Percentiles rank a stretch among this genome's conserved stretches.
Evolutionary conservation across 2,113 vertebrate species (phyloP).

Genomic region (Hystrix cristata): DNA sequence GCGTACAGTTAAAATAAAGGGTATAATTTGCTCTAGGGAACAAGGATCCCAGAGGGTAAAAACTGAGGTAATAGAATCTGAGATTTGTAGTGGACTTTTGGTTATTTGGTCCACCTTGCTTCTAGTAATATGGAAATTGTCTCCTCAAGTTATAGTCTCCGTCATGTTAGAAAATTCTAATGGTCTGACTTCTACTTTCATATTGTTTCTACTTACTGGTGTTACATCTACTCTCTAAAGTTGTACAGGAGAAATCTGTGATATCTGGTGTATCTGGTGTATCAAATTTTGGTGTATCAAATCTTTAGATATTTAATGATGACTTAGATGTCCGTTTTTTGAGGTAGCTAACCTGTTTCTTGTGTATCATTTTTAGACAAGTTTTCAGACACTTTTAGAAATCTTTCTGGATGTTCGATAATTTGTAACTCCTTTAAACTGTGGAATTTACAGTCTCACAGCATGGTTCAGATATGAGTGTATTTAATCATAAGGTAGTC

Average conservation of each 20-base stretch:
- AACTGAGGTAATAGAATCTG: conserved; percentile 16
- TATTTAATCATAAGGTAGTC: conserved; percentile 5
- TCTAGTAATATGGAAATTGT: not conserved
- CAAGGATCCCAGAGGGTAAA: not conserved
- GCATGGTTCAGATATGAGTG: conserved; percentile 23
- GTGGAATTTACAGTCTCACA: conserved; percentile 3
- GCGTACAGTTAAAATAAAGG: conserved; percentile 45
- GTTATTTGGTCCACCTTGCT: not conserved
- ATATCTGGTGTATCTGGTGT: not conserved
- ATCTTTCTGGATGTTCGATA: not conserved
- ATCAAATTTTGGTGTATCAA: not conserved
- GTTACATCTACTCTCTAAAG: conserved; percentile 20
- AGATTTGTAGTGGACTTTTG: conserved; percentile 46
- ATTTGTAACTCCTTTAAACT: conserved; percentile 57
- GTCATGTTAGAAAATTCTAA: not conserved
- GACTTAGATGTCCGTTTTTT: conserved; percentile 4
- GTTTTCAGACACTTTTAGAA: conserved; percentile 14
- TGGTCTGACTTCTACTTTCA: not conserved
- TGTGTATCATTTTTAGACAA: not conserved
- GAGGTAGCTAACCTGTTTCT: not conserved
- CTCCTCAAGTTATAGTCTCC: not conserved
- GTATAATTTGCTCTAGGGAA: conserved; percentile 53
- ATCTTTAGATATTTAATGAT: not conserved
- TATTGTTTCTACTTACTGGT: not conserved
- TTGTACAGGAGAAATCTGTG: not conserved